Evolutionary conservation across 2,113 vertebrate species (phyloP).

Genomic region (Eulemur macaco): DNA sequence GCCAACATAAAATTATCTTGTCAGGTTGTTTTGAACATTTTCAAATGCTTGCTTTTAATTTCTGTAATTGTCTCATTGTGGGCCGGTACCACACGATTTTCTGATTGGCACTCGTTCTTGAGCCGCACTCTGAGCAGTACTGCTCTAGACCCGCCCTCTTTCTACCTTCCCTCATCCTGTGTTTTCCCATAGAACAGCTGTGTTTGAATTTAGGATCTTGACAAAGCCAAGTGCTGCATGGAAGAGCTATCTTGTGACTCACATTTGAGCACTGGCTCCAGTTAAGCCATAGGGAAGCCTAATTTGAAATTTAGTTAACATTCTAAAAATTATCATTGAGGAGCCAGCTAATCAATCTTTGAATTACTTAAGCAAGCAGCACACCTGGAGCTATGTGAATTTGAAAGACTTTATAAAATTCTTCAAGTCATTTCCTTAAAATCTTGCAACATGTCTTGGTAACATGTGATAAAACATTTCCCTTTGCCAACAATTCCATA

Average conservation of each 20-base stretch:
- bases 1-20: neutral
- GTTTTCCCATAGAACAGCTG: neutral
- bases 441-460: neutral
- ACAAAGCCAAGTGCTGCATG: neutral
- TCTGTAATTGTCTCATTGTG: neutral
- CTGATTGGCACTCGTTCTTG: neutral
- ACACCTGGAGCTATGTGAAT: neutral
- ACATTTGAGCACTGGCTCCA: neutral
- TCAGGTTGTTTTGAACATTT: neutral
- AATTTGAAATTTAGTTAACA: slow-evolving; percentile 40
- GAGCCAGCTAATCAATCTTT: neutral
- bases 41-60: neutral
- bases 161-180: neutral
- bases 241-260: neutral
- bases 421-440: slow-evolving; percentile 1
- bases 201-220: slow-evolving; percentile 1
- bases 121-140: neutral
- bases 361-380: neutral
- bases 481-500: neutral
- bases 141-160: neutral
- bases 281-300: neutral
- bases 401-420: neutral
- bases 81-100: neutral
- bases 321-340: neutral
- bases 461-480: neutral